Conservation (phyloP, 2,113 vertebrate genomes). For the zebrafish (Danio rerio) region GRCz12tu NC_133190.1:51428501-51429000, state of each 20-base stretch:
- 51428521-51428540: no score
- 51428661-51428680: no score
- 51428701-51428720: constrained; percentile 1
- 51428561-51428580: no score
- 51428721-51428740: background rate
- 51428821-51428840: background rate
- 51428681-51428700: no score
- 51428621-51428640: no score
- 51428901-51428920: constrained; percentile 3
- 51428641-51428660: no score
- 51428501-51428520: no score
- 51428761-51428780: background rate
- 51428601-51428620: no score
- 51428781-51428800: background rate
- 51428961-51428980: background rate
- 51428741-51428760: background rate
- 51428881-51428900: constrained; percentile 4
- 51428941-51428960: background rate
- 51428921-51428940: background rate
- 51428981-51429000: background rate
- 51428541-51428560: background rate
- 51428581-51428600: no score
- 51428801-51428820: no score
- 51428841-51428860: constrained; percentile 16
- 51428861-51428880: background rate